A percentile compares a stretch with the other conserved stretches of the same genome.
Conservation (phyloP, 2,797 vertebrate genomes). For the Micromesistius poutassou region DNA sequence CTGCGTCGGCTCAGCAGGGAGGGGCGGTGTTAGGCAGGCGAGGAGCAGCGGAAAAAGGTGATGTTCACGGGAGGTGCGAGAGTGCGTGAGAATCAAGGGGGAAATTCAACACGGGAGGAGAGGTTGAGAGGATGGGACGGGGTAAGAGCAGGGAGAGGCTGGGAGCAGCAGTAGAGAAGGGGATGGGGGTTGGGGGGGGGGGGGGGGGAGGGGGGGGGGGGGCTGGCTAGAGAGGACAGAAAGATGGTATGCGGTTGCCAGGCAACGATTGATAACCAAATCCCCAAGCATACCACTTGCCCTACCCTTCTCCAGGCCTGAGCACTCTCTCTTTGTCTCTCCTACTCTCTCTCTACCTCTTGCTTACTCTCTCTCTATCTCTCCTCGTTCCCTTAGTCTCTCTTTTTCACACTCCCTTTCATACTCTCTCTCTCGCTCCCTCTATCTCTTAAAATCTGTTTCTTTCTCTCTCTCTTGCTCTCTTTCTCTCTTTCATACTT, state of each 20-base stretch:
- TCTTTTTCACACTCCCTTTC: too few species aligned
- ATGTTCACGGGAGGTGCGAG: background rate
- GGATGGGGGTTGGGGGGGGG: constrained; percentile 48
- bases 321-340: background rate
- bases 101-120: constrained; percentile 19
- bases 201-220: constrained; percentile 19
- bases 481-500: too few species aligned
- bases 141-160: background rate
- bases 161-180: constrained; percentile 37
- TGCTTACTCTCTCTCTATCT: background rate
- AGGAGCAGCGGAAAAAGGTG: background rate
- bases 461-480: too few species aligned
- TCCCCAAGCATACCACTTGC: constrained; percentile 75
- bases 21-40: background rate
- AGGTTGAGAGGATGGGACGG: constrained; percentile 19
- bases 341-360: background rate
- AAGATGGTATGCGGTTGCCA: constrained; percentile 71
- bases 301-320: constrained; percentile 50
- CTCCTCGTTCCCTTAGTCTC: too few species aligned
- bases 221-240: constrained; percentile 48
- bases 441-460: too few species aligned
- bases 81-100: constrained; percentile 10
- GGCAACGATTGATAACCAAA: constrained; percentile 82
- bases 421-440: background rate
- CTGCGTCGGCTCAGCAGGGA: background rate